Evolutionary conservation across 2,888 invertebrate species (phyloP).

Genomic region (Emmelina monodactyla): DNA sequence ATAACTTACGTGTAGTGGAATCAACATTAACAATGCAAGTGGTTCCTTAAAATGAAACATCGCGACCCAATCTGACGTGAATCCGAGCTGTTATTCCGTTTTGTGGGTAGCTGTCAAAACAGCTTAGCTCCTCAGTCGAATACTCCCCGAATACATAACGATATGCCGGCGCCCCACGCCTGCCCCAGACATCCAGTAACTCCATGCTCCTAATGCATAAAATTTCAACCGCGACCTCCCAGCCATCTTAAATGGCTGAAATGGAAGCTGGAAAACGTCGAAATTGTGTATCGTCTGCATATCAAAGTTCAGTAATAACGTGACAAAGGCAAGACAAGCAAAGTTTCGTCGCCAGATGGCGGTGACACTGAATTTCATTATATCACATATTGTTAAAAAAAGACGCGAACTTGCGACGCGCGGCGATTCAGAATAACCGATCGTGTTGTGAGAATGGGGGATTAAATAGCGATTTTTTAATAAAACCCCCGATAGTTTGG

Average conservation of each 20-base stretch:
- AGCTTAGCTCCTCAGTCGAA: constrained; percentile 10
- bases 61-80: constrained; percentile 3
- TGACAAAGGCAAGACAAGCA: too few species aligned
- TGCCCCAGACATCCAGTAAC: constrained; percentile 22
- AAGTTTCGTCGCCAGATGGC: too few species aligned
- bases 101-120: constrained; percentile 22
- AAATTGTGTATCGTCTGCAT: too few species aligned
- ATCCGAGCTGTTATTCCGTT: constrained; percentile 20
- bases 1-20: constrained; percentile 1
- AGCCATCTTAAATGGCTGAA: too few species aligned
- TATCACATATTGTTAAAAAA: too few species aligned
- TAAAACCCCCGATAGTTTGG: constrained; percentile 18
- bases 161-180: constrained; percentile 23
- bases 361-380: too few species aligned
- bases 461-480: constrained; percentile 10
- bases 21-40: not conserved
- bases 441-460: too few species aligned
- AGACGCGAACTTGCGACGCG: too few species aligned
- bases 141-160: constrained; percentile 9
- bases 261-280: too few species aligned
- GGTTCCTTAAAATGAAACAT: not conserved
- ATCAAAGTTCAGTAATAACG: too few species aligned
- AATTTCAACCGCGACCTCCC: constrained; percentile 28
- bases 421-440: too few species aligned
- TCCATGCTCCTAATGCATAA: constrained; percentile 26